phyloP scores from a whole-genome alignment of 2,113 vertebrate genomes.

The Lonchura striata region DNA sequence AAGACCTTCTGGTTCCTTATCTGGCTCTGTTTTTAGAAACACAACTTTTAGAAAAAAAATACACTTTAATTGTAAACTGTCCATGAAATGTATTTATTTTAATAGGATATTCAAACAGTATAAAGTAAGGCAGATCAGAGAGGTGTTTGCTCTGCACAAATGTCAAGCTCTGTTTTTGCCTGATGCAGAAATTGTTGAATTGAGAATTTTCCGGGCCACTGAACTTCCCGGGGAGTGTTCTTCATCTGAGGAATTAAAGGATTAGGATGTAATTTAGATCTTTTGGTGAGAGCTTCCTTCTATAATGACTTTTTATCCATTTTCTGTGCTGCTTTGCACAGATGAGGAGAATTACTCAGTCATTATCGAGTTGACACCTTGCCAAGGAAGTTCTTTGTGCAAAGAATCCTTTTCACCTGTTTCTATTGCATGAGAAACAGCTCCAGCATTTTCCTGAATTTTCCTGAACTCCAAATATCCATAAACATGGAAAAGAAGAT shows the following conservation, averaged over 20 bases:
- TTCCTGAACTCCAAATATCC: background rate
- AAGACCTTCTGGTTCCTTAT: background rate
- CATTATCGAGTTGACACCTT: background rate
- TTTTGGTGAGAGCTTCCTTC: background rate
- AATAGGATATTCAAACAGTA: background rate
- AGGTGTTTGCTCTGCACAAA: background rate
- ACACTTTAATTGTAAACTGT: background rate
- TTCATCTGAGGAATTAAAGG: slow-evolving; percentile 19
- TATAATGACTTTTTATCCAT: background rate
- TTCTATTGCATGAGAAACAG: background rate
- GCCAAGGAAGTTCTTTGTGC: background rate
- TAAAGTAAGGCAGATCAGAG: background rate
- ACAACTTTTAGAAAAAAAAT: background rate
- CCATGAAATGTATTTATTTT: background rate
- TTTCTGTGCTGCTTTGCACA: background rate
- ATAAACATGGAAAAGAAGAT: background rate
- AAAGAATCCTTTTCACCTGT: background rate
- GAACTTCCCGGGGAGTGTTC: background rate
- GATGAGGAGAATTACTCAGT: background rate
- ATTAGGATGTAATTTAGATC: slow-evolving; percentile 24
- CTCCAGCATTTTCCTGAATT: background rate
- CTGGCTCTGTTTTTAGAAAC: background rate
- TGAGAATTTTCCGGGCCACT: background rate
- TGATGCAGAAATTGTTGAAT: background rate
- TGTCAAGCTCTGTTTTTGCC: background rate